phyloP scores from a whole-genome alignment of 1,140 invertebrate species.

The Eumaeus atala region DNA sequence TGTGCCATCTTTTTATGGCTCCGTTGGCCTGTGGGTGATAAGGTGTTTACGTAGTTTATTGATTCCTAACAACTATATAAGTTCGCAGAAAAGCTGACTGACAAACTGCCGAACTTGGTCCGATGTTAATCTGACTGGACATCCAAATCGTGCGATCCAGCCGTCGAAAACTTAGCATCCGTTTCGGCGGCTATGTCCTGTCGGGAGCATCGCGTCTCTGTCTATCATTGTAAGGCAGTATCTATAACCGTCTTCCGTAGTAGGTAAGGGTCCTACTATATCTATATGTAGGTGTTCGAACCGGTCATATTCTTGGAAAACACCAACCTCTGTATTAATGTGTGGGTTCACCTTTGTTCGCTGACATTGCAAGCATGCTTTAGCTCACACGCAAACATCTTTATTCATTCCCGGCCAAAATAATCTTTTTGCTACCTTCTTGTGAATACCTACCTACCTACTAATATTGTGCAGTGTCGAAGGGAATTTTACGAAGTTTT shows the following conservation, averaged over 20 bases:
- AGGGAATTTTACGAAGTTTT: no score
- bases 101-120: constrained; percentile 9
- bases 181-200: constrained; percentile 48
- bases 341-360: background rate
- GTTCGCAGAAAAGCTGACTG: background rate
- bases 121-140: constrained; percentile 31
- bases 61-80: background rate
- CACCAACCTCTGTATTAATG: background rate
- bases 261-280: constrained; percentile 17
- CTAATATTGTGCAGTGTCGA: no score
- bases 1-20: constrained; percentile 49
- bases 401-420: no score
- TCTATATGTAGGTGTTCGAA: constrained; percentile 1
- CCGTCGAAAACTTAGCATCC: constrained; percentile 23
- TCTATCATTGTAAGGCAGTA: constrained; percentile 37
- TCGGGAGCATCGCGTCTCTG: constrained; percentile 60
- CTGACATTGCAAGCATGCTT: constrained; percentile 2
- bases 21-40: constrained; percentile 24
- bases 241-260: constrained; percentile 11
- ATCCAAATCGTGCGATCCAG: constrained; percentile 44
- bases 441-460: no score
- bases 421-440: no score
- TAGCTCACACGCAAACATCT: background rate
- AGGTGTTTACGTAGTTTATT: background rate
- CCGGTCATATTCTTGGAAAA: background rate